phyloP scores from a whole-genome alignment of 1,140 invertebrate species.

The Leptinotarsa lineolata region DNA sequence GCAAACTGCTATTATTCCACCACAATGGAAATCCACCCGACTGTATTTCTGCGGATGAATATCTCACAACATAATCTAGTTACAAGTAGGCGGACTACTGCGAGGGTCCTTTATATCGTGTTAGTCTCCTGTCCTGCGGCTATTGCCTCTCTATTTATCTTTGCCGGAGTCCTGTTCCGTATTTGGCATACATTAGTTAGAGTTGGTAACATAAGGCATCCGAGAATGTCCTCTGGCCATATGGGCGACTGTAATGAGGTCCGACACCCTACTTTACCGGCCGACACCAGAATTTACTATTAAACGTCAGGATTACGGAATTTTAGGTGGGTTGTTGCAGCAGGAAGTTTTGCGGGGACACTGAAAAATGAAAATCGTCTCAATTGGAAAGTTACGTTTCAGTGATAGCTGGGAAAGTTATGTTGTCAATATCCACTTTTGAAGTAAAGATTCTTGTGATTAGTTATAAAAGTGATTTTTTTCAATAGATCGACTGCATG shows the following conservation, averaged over 20 bases:
- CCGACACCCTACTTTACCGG: background rate
- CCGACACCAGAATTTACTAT: background rate
- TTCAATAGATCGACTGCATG: too few relatives aligned
- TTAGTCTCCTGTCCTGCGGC: constrained; percentile 45
- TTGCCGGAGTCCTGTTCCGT: constrained; percentile 24
- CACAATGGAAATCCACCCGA: constrained; percentile 3
- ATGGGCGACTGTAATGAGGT: constrained; percentile 12
- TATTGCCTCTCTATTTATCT: constrained; percentile 47
- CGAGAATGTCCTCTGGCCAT: constrained; percentile 11
- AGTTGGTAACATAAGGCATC: constrained; percentile 25
- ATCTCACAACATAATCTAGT: constrained; percentile 44
- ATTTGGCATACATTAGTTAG: constrained; percentile 28
- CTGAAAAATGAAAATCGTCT: too few relatives aligned
- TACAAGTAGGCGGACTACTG: constrained; percentile 31
- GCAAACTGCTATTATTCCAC: constrained; percentile 10
- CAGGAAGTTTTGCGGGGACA: background rate
- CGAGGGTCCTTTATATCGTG: constrained; percentile 44
- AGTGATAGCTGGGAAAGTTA: too few relatives aligned
- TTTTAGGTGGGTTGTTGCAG: background rate
- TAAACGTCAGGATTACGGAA: constrained; percentile 1
- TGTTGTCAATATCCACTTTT: too few relatives aligned
- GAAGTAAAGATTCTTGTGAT: too few relatives aligned
- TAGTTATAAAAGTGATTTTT: too few relatives aligned
- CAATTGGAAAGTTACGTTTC: too few relatives aligned
- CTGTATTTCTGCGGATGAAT: constrained; percentile 24